A percentile compares a stretch with the other conserved stretches of the same genome.
Conservation (phyloP, 2,888 invertebrate species). For the Schizaphis graminum region DNA sequence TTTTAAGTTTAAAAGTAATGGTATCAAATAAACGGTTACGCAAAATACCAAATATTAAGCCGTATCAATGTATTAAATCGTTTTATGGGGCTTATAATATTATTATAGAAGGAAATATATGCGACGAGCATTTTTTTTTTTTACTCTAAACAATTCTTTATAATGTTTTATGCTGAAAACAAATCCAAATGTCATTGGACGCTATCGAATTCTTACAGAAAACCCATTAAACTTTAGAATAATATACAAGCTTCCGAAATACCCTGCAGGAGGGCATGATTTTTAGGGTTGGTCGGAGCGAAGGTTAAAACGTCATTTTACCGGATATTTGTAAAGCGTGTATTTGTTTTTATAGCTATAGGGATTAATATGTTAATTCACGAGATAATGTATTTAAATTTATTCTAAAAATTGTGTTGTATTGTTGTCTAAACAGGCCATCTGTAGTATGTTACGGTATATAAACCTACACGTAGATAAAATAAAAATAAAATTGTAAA, state of each 20-base stretch:
- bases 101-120: not conserved
- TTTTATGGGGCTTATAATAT: not conserved
- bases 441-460: not conserved
- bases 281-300: not conserved
- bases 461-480: not conserved
- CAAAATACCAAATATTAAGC: not conserved
- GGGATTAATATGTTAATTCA: not conserved
- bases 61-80: not conserved
- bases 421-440: not conserved
- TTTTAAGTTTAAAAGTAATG: not conserved
- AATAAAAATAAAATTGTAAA: not conserved
- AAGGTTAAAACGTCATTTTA: not conserved
- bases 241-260: not conserved
- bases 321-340: not conserved
- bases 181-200: not conserved
- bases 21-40: not conserved
- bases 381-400: not conserved
- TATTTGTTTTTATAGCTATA: constrained; percentile 10
- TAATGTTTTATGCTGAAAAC: not conserved
- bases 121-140: not conserved
- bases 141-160: not conserved
- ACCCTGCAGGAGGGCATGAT: not conserved
- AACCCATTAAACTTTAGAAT: not conserved
- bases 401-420: not conserved
- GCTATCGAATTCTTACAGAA: not conserved